phyloP scores from a whole-genome alignment of 2,888 invertebrate genomes.

The Oscheius onirici region DNA sequence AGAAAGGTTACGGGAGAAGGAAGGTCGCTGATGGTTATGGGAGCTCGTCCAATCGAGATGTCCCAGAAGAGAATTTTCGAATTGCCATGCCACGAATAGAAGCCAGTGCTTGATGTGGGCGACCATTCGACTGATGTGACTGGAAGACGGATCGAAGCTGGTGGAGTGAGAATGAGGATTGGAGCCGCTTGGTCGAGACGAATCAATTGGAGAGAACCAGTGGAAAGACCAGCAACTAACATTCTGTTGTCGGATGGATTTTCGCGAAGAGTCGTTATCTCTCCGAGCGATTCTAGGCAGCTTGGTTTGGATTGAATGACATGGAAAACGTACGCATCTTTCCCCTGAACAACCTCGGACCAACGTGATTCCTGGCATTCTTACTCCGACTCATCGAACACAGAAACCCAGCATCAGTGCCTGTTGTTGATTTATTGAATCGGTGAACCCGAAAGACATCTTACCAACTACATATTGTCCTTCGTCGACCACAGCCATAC shows the following conservation, averaged over 20 bases:
- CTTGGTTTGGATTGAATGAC: not conserved
- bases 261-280: slow-evolving; percentile 33
- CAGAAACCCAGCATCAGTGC: slow-evolving; percentile 31
- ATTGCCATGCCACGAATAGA: slow-evolving; percentile 28
- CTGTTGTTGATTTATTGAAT: slow-evolving; percentile 1
- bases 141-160: slow-evolving; percentile 21
- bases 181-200: slow-evolving; percentile 33
- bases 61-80: slow-evolving; percentile 24
- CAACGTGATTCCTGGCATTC: not conserved
- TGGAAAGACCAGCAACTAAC: slow-evolving; percentile 24
- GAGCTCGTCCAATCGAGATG: slow-evolving; percentile 4
- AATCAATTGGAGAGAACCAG: slow-evolving; percentile 11
- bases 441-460: not conserved
- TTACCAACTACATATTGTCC: slow-evolving; percentile 23
- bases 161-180: slow-evolving; percentile 33
- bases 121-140: slow-evolving; percentile 34
- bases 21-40: slow-evolving; percentile 11
- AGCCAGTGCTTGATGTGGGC: slow-evolving; percentile 12
- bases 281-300: slow-evolving; percentile 36
- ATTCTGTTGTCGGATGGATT: slow-evolving; percentile 28
- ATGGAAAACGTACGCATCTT: slow-evolving; percentile 31
- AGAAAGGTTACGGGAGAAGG: slow-evolving; percentile 2
- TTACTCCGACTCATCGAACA: slow-evolving; percentile 25
- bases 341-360: slow-evolving; percentile 26
- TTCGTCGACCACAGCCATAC: slow-evolving; percentile 4